Base-by-base conservation (phyloP, 2,888 invertebrate species). In the Acrobasis repandana region DNA sequence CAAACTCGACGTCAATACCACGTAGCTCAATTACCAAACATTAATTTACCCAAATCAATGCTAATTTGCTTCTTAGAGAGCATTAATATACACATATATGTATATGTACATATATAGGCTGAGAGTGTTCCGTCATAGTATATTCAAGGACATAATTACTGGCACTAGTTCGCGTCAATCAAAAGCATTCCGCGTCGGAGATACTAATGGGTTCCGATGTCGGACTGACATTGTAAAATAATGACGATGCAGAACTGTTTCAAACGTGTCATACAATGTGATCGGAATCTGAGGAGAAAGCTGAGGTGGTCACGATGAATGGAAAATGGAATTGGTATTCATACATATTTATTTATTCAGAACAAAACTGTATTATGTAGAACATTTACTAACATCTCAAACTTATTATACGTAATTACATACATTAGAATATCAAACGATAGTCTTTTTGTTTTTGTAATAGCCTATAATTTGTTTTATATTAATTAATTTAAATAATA, bases 81-180 rank as follows among this genome's bases (percentile, higher is more conserved):
- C 15, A 34, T 58, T 38, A 50, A 36, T 59, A 16, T 16, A n/a
- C 33, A 47, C 33, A 50, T 59, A 50, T 28, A 28, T 28, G 28
- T 5, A 6, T 28, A 28, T 28, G 28, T 28, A 28, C 28, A 43
- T 43, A 36, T 9, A 36, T 11, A 2, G 36, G 36, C 46, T 11
- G 15, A 15, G 16, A 48, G 47, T 34, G 15, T 43, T 59, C 69
- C 76, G 73, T 77, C 76, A 75, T 76, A 74, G 71, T 71, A 70
- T 74, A 79, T 80, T 80, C 82, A 77, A 74, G 69, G 74, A 76
- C 79, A 78, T 83, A 86, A 85, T 86, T 85, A 82, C 76, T 65
- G 70, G 70, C 73, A 70, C 80, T 79, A 84, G 84, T 79, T 80
- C 71, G 69, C 75, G 82, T 86, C 87, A 83, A 80, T 87, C 82